These are phyloP conservation scores for Hyposoter didymator DNA, from an alignment of 2,888 invertebrate species.

Conservation along the genomic window DNA sequence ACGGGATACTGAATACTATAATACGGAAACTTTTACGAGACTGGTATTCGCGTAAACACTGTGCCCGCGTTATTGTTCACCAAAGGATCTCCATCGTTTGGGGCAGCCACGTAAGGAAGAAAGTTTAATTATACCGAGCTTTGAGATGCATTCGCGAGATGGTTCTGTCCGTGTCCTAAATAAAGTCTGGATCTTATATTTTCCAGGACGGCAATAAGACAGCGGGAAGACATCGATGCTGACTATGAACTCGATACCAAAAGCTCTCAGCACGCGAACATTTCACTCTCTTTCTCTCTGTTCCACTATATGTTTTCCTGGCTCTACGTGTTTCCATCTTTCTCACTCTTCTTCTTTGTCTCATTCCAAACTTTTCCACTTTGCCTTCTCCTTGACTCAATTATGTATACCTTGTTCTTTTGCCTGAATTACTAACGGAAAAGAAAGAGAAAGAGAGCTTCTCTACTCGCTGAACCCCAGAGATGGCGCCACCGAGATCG, in stretches of 20 bases:
- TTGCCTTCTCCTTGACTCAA: constrained; percentile 51
- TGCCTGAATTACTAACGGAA: constrained; percentile 1
- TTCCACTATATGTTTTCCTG: background rate
- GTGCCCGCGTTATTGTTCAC: constrained; percentile 61
- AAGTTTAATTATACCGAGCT: constrained; percentile 66
- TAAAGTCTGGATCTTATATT: constrained; percentile 10
- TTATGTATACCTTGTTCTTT: constrained; percentile 49
- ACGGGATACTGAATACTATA: background rate
- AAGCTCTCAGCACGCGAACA: constrained; percentile 32
- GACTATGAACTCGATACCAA: constrained; percentile 25
- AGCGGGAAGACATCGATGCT: constrained; percentile 40
- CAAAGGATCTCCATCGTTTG: constrained; percentile 25
- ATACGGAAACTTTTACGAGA: constrained; percentile 64
- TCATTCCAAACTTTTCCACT: constrained; percentile 59
- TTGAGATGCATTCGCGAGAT: constrained; percentile 8
- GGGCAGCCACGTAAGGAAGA: constrained; percentile 11
- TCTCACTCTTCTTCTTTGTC: background rate
- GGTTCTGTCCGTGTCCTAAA: constrained; percentile 1
- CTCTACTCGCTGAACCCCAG: background rate
- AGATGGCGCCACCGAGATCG: constrained; percentile 27
- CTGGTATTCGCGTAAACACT: constrained; percentile 65
- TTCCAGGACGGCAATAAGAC: constrained; percentile 1
- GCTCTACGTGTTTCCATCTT: background rate
- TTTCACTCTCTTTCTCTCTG: constrained; percentile 6
- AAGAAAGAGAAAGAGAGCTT: background rate